These are phyloP conservation scores for Latrodectus geometricus DNA, from an alignment of 1,140 invertebrate species.

Conservation along the genomic window DNA sequence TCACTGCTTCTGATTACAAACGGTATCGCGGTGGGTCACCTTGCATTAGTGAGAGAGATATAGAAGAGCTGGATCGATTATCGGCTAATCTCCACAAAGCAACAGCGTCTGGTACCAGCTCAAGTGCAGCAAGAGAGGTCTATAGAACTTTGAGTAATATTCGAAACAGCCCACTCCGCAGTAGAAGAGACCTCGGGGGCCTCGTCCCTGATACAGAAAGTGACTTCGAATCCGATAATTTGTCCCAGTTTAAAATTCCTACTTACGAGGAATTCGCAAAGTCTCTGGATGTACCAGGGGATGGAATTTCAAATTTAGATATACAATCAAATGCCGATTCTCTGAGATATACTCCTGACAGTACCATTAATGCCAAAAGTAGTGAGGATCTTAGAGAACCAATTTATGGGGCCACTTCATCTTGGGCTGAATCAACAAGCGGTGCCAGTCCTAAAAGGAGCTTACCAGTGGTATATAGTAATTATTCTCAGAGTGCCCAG, in stretches of 20 bases:
- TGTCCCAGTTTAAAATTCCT: constrained; percentile 11
- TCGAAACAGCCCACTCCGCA: constrained; percentile 38
- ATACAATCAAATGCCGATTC: not conserved
- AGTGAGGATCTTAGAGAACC: not conserved
- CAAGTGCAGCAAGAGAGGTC: constrained; percentile 16
- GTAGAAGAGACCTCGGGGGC: not conserved
- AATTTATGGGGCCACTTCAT: not conserved
- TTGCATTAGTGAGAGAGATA: constrained; percentile 81
- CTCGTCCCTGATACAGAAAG: not conserved
- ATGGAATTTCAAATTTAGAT: not conserved
- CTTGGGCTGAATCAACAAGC: constrained; percentile 25
- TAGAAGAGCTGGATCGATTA: constrained; percentile 76
- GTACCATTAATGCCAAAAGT: constrained; percentile 26
- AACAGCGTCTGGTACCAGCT: not conserved
- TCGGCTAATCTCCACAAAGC: constrained; percentile 52
- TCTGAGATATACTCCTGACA: constrained; percentile 34
- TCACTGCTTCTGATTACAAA: constrained; percentile 82
- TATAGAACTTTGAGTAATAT: constrained; percentile 40
- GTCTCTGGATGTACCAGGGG: not conserved
- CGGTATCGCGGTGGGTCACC: constrained; percentile 76
- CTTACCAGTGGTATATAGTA: not conserved
- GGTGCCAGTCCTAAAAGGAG: constrained; percentile 28
- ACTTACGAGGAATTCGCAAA: constrained; percentile 44
- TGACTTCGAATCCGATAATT: not conserved
- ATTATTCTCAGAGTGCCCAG: not conserved